phyloP scores from a whole-genome alignment of 1,140 invertebrate species.

The Aleiodes sp. region DNA sequence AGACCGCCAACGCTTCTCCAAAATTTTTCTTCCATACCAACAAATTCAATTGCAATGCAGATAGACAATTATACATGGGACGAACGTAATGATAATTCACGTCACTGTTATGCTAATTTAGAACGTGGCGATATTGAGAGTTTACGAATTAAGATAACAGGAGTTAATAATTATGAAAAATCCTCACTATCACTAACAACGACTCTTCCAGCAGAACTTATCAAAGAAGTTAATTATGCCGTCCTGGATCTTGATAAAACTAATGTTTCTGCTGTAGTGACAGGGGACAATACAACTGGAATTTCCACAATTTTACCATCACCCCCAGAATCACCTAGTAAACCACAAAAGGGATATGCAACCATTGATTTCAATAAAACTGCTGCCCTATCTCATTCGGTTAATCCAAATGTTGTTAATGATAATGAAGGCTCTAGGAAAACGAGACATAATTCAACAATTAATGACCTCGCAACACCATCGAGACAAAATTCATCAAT shows the following conservation, averaged over 20 bases:
- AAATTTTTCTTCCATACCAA: slow-evolving; percentile 35
- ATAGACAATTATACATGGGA: slow-evolving; percentile 19
- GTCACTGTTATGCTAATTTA: slow-evolving; percentile 74
- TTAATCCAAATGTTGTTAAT: slow-evolving; percentile 67
- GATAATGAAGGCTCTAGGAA: slow-evolving; percentile 71
- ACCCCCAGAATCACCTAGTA: slow-evolving; percentile 68
- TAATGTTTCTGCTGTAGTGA: slow-evolving; percentile 29
- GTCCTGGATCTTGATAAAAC: slow-evolving; percentile 76
- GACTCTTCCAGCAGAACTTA: slow-evolving; percentile 56
- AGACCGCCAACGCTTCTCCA: background rate
- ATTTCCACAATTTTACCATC: slow-evolving; percentile 34
- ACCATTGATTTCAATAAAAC: slow-evolving; percentile 95
- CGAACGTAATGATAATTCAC: slow-evolving; percentile 55
- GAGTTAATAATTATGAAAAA: slow-evolving; percentile 48
- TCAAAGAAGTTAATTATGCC: slow-evolving; percentile 79
- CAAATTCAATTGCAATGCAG: slow-evolving; percentile 13
- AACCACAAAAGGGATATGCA: slow-evolving; percentile 80
- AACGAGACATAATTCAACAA: slow-evolving; percentile 74
- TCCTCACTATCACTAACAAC: slow-evolving; percentile 63
- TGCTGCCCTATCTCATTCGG: slow-evolving; percentile 79
- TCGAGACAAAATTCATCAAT: slow-evolving; percentile 68
- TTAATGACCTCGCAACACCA: slow-evolving; percentile 65
- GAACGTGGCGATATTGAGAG: slow-evolving; percentile 70
- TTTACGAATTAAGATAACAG: slow-evolving; percentile 57
- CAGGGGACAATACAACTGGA: slow-evolving; percentile 35